Conservation (phyloP, 2,888 invertebrate genomes). For the Stenotaenia linearis region DNA sequence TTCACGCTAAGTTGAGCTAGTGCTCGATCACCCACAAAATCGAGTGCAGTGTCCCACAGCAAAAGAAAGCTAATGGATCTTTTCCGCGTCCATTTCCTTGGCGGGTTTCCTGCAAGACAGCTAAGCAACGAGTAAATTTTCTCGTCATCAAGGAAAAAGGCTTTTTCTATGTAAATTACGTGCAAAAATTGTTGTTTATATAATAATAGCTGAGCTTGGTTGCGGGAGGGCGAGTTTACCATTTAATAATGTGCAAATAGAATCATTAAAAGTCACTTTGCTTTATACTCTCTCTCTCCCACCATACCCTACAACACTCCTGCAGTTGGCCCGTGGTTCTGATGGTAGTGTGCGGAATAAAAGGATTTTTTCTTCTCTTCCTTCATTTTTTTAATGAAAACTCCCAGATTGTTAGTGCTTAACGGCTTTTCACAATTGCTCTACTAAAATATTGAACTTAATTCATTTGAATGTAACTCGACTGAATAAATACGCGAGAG, state of each 20-base stretch:
- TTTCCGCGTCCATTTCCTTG: background rate
- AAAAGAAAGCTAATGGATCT: slow-evolving; percentile 8
- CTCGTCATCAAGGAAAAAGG: background rate
- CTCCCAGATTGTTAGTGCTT: background rate
- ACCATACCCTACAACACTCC: no score
- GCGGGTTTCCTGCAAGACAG: background rate
- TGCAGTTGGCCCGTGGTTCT: background rate
- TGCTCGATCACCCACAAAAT: background rate
- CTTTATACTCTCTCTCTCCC: background rate
- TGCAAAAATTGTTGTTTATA: slow-evolving; percentile 7
- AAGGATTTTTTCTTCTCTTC: background rate
- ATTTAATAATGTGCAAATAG: slow-evolving; percentile 11
- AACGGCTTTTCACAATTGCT: background rate
- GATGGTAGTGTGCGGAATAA: background rate
- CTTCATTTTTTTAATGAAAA: background rate
- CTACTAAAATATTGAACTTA: background rate
- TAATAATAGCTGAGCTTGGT: background rate
- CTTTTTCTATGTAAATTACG: background rate
- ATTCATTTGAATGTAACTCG: background rate
- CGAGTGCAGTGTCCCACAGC: slow-evolving; percentile 15
- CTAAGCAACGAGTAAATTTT: background rate
- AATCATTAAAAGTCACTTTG: slow-evolving; percentile 10
- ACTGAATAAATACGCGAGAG: background rate
- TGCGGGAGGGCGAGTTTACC: background rate
- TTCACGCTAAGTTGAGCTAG: slow-evolving; percentile 3